These are phyloP conservation scores for Aplidium turbinatum DNA, from an alignment of 23 tunicate species.

Conservation along the genomic window DNA sequence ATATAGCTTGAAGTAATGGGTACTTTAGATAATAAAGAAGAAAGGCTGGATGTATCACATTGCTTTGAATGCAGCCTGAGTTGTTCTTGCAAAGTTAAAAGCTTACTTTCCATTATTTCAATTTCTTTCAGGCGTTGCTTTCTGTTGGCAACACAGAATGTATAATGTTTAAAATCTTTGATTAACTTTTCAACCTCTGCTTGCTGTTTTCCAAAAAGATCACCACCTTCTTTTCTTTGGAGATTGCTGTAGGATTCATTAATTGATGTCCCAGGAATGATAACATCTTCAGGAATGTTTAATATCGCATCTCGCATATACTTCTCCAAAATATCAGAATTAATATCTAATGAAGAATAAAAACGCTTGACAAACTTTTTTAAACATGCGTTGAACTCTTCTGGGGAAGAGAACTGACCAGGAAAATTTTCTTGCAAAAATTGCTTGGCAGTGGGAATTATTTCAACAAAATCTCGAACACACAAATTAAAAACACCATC, in stretches of 20 bases:
- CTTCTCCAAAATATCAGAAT: background rate
- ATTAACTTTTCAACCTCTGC: no score
- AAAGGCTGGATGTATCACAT: no score
- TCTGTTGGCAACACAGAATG: no score
- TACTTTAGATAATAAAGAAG: no score
- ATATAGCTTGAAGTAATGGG: no score
- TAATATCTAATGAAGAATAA: background rate
- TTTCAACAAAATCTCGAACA: background rate
- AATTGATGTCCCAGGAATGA: background rate
- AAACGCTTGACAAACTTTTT: background rate
- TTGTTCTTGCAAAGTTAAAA: no score
- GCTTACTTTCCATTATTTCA: no score
- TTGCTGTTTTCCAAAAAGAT: no score
- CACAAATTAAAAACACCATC: background rate
- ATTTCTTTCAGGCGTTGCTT: no score
- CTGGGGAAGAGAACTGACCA: background rate
- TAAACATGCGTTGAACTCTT: background rate
- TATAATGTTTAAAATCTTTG: no score
- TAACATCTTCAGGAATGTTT: background rate
- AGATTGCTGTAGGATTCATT: background rate
- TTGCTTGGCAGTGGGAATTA: background rate
- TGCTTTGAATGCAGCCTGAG: no score
- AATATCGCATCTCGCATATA: background rate
- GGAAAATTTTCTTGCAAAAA: background rate
- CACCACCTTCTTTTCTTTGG: no score